Base-by-base conservation (phyloP, 2,888 invertebrate genomes). In the Buathra laborator region DNA sequence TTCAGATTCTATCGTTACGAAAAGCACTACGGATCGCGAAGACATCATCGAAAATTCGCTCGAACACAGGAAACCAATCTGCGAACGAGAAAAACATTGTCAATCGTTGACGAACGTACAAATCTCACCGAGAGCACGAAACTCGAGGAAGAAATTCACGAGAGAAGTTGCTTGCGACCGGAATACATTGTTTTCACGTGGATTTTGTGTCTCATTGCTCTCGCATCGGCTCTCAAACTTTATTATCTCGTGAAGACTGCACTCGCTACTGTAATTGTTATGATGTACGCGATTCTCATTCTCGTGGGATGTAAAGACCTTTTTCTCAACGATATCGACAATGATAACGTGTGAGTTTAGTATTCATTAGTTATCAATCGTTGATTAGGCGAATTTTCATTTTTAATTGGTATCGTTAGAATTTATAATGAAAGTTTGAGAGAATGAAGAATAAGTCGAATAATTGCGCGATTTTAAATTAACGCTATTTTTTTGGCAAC, bases 171-270 rank as follows among this genome's bases (percentile, higher is more conserved):
- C 89, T 94, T 95, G 68, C 95, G 96, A 88, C 97, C 97, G 0
- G 98, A 99, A 94, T 99, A 99, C 92, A 96, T 98, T 14, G 98
- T 99, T 3, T 98, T 98, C 94, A 98, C 98, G 3, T 98, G 99
- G 97, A 97, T 99, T 75, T 94, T 99, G 19, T 98, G 98, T 90
- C 95, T 99, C 91, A 97, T 99, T 56, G 98, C 98, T 0, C 94
- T 98, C 83, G 98, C 99, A 0, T 98, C 99, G 0, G 98, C 99
- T 44, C 95, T 99, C 44, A 98, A 98, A 93, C 94, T 99, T 19
- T 98, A 98, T 92, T 98, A 98, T 92, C 94, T 98, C 86, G 96
- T 98, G 75, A 98, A 98, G 93, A 97, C 97, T 0, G 95, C 96
- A 16, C 94, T 98, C 89, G 97, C 98, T 0, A 94, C 97, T 7